Evolutionary conservation across 1,140 invertebrate species (phyloP), one percentile per base, ranked within the genome.

Genomic region (Latrodectus geometricus): DNA sequence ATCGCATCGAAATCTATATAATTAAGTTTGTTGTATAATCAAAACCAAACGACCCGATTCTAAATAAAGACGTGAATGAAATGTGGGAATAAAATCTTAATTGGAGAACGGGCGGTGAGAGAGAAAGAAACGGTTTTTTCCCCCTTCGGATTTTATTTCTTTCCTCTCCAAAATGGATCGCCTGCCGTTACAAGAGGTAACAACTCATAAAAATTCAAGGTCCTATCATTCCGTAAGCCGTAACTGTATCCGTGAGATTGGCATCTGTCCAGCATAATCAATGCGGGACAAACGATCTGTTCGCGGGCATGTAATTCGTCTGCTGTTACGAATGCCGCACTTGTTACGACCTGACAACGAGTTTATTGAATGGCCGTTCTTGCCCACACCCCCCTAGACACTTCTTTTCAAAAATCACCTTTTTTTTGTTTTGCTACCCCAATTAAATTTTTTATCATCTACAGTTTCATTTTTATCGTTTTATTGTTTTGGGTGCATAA

Each of bases 261-360:
- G 81, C 81, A 84, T 84, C 69, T 84, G 81, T 84, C 81, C 72
- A 75, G 72, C 17, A 68, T 84, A 65, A 84, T 76, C 56, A 84
- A 84, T 54, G 73, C 21, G 49, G n/a, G 52, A 76, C 48, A 76
- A 76, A 76, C 61, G 72, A 68, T 84, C 61, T 68, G 81, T 84
- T 84, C 73, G 49, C 72, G 9, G 50, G 73, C 73, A 70, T 75
- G 81, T 84, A 74, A 75, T 84, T 75, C 48, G 81, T n/a, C 69
- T 73, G 14, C 76, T 79, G 54, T 80, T 80, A 69, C 15, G 9
- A n/a, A n/a, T 56, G n/a, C 21, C 21, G 68, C 21, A 70, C 17
- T 70, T 21, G 68, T 21, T 70, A 70, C 68, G 12, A 20, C 20
- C 5, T 23, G 68, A 20, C 68, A 70, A 12, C 68, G n/a, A 17